Evolutionary conservation across 2,113 vertebrate genomes (phyloP).

Genomic region (Channa argus): DNA sequence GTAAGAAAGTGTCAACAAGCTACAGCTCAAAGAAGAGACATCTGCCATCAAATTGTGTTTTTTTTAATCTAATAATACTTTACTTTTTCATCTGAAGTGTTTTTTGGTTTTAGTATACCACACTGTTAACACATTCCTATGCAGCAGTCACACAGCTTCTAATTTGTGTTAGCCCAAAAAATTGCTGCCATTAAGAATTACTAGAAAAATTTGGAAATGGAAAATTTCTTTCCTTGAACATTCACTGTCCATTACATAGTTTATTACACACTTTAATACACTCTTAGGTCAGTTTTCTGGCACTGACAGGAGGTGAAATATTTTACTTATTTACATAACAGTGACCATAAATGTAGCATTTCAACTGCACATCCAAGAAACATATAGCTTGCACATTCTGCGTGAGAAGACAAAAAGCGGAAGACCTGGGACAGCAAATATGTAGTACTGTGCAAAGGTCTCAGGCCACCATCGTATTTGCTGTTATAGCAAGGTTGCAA

Average conservation of each 20-base stretch:
- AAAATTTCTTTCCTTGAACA: not conserved
- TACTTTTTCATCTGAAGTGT: not conserved
- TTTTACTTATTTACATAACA: too few species aligned
- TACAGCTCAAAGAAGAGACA: constrained; percentile 26
- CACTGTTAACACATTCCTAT: not conserved
- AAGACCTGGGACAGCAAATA: too few species aligned
- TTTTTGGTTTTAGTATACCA: not conserved
- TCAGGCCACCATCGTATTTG: too few species aligned
- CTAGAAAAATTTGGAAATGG: not conserved
- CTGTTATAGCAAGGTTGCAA: too few species aligned
- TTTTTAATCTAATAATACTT: constrained; percentile 35
- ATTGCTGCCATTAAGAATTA: not conserved
- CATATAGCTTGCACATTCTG: too few species aligned
- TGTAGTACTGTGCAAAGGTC: too few species aligned
- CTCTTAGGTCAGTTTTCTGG: not conserved
- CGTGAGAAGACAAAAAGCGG: too few species aligned
- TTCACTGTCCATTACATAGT: not conserved
- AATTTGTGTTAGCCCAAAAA: not conserved
- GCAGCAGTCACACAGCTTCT: not conserved
- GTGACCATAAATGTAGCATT: too few species aligned
- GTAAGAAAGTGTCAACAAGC: constrained; percentile 38
- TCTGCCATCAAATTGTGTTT: constrained; percentile 25
- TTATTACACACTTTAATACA: not conserved
- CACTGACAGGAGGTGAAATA: not conserved
- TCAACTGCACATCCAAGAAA: too few species aligned